Evolutionary conservation across 2,888 invertebrate species (phyloP).

Genomic region (Carpatolechia fugitivella): DNA sequence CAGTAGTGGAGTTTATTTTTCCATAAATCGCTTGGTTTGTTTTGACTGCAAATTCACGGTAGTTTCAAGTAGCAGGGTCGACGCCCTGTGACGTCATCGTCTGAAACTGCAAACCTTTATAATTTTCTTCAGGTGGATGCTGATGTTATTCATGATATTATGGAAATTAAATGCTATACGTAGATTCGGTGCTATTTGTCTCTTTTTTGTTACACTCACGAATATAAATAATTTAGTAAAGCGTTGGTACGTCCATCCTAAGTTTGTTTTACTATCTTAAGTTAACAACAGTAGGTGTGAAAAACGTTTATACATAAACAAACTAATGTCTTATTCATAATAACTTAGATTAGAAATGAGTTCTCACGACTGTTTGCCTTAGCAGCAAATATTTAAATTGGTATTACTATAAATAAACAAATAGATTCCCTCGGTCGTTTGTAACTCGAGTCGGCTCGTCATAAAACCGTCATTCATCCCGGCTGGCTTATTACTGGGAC

Average conservation of each 20-base stretch:
- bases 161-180: background rate
- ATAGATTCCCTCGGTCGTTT: constrained; percentile 43
- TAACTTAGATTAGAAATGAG: background rate
- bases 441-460: constrained; percentile 61
- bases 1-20: constrained; percentile 29
- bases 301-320: too few relatives aligned
- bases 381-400: constrained; percentile 58
- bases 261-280: too few relatives aligned
- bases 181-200: too few relatives aligned
- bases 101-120: constrained; percentile 31
- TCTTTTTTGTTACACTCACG: too few relatives aligned
- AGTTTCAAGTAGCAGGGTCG: constrained; percentile 59
- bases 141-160: constrained; percentile 15
- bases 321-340: background rate
- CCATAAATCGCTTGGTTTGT: constrained; percentile 41
- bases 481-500: constrained; percentile 51
- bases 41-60: constrained; percentile 65
- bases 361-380: constrained; percentile 41
- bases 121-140: background rate
- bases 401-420: constrained; percentile 61
- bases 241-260: too few relatives aligned
- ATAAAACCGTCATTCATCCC: constrained; percentile 71
- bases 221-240: too few relatives aligned
- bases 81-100: constrained; percentile 58
- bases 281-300: too few relatives aligned